Evolutionary conservation across 1,140 invertebrate genomes (phyloP).

Genomic region (Mizuhopecten yessoensis): DNA sequence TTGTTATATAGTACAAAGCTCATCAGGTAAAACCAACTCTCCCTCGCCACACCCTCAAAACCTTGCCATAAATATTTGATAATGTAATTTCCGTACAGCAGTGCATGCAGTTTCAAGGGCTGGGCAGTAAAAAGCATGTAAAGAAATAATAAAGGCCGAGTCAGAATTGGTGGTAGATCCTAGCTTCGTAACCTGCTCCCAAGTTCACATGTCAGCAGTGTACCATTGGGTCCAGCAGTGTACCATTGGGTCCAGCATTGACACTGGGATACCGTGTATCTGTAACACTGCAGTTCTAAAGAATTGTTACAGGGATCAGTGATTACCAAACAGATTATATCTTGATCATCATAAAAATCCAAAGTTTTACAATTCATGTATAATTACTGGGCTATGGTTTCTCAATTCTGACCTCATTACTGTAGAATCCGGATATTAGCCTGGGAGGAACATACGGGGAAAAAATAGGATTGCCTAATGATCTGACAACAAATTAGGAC

Average conservation of each 20-base stretch:
- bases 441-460: neutral
- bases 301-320: too few relatives aligned
- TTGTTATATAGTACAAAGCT: neutral
- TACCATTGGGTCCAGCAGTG: neutral
- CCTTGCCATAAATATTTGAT: constrained; percentile 16
- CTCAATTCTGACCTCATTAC: neutral
- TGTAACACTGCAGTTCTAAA: neutral
- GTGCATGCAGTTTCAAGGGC: constrained; percentile 4
- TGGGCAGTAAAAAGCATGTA: constrained; percentile 3
- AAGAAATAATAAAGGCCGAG: neutral
- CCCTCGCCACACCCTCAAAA: constrained; percentile 22
- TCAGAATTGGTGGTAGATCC: neutral
- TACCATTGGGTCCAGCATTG: neutral
- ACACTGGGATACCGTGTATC: neutral
- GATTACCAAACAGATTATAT: neutral
- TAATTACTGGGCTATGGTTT: neutral
- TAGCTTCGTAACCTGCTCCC: neutral
- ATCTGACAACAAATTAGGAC: neutral
- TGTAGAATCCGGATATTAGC: neutral
- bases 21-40: neutral
- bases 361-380: neutral
- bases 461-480: neutral
- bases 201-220: neutral
- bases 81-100: neutral
- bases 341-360: neutral